These are phyloP conservation scores for Eupsilia transversa DNA, from an alignment of 2,888 invertebrate species.

Conservation along the genomic window DNA sequence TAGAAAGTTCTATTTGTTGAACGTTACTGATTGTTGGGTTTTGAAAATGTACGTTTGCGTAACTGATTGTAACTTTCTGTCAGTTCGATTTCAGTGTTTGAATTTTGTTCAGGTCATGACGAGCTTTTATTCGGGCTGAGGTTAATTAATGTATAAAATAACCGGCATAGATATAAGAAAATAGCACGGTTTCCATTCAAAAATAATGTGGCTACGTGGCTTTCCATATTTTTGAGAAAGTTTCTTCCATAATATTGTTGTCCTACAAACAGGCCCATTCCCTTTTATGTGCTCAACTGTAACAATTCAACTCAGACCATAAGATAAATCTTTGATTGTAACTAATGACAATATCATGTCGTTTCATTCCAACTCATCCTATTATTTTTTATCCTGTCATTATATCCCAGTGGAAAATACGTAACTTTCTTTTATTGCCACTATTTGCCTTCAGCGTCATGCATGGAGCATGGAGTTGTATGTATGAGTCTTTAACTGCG, in stretches of 20 bases:
- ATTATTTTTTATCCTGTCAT: slow-evolving; percentile 65
- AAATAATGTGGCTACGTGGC: no score
- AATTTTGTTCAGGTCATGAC: background rate
- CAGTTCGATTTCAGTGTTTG: slow-evolving; percentile 19
- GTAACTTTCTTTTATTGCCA: slow-evolving; percentile 34
- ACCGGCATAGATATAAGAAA: no score
- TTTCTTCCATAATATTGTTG: slow-evolving; percentile 8
- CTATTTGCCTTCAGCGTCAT: slow-evolving; percentile 29
- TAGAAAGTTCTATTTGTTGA: slow-evolving; percentile 46
- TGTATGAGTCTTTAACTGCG: background rate
- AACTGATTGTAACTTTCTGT: slow-evolving; percentile 3
- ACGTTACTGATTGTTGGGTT: slow-evolving; percentile 20
- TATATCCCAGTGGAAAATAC: slow-evolving; percentile 48
- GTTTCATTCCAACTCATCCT: slow-evolving; percentile 49
- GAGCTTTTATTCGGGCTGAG: background rate
- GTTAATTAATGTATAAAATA: background rate
- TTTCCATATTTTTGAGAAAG: background rate
- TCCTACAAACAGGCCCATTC: slow-evolving; percentile 42
- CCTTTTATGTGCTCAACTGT: slow-evolving; percentile 58
- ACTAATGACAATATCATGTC: slow-evolving; percentile 63
- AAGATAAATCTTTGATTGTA: slow-evolving; percentile 66
- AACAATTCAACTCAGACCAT: slow-evolving; percentile 56
- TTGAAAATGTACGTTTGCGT: slow-evolving; percentile 18
- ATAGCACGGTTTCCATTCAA: no score
- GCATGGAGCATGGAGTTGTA: slow-evolving; percentile 4